Conservation (phyloP, 2,888 invertebrate genomes). For the Homarus gammarus region DNA sequence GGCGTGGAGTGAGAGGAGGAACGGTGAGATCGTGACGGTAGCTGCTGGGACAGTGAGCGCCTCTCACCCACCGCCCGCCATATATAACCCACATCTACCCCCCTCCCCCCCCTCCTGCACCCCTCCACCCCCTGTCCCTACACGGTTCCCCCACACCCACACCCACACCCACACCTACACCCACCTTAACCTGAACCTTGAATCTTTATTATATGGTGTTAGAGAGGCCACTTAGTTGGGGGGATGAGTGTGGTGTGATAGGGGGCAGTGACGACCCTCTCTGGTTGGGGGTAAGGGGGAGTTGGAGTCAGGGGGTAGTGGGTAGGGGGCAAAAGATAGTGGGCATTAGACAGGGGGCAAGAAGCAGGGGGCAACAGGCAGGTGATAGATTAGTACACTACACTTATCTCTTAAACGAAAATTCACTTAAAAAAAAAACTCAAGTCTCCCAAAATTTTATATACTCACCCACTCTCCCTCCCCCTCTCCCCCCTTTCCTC, state of each 20-base stretch:
- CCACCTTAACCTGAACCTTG: too few relatives aligned
- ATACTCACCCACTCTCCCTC: background rate
- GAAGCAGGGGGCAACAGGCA: too few relatives aligned
- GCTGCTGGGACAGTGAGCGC: conserved; percentile 40
- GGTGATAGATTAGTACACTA: too few relatives aligned
- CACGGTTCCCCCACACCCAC: background rate
- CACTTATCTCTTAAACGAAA: too few relatives aligned
- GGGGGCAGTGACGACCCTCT: background rate
- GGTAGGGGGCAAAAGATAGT: too few relatives aligned
- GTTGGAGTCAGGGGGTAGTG: background rate
- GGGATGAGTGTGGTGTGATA: too few relatives aligned
- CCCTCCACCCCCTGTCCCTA: background rate
- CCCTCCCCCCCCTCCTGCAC: background rate
- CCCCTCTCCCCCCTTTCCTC: background rate
- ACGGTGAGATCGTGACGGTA: background rate
- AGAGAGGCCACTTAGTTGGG: too few relatives aligned
- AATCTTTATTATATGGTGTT: too few relatives aligned
- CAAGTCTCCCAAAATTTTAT: too few relatives aligned
- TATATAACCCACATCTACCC: background rate
- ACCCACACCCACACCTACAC: background rate
- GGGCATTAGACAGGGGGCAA: too few relatives aligned
- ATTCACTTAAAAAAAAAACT: too few relatives aligned
- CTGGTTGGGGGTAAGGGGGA: too few relatives aligned
- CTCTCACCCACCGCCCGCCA: background rate
- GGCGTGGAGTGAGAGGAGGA: conserved; percentile 13